Conservation (phyloP, 2,113 vertebrate species). For the Paradisaea rubra region DNA sequence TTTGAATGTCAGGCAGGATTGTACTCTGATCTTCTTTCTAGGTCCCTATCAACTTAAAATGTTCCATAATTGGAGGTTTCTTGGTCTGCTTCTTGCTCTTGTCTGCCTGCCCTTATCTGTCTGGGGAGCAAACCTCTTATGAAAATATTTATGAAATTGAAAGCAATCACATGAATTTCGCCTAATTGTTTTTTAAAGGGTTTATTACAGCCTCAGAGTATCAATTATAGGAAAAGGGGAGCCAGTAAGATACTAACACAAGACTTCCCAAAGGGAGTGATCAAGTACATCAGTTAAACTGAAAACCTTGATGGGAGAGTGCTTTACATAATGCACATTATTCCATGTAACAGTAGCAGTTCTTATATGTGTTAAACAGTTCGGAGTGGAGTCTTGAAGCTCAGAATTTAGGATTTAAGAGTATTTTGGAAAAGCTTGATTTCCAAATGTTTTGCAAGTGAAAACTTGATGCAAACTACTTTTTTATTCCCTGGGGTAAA, state of each 20-base stretch:
- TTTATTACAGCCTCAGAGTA: not conserved
- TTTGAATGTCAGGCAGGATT: not conserved
- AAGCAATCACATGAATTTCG: not conserved
- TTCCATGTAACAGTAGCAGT: not conserved
- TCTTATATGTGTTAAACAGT: not conserved
- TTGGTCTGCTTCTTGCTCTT: not conserved
- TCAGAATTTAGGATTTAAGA: not conserved
- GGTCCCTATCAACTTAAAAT: not conserved
- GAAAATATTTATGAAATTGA: not conserved
- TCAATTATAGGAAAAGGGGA: not conserved
- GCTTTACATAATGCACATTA: not conserved
- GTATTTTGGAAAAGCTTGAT: not conserved
- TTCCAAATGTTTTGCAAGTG: not conserved
- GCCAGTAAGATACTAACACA: not conserved
- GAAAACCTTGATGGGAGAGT: not conserved
- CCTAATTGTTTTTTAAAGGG: not conserved
- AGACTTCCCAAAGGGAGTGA: not conserved
- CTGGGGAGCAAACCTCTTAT: rapidly evolving
- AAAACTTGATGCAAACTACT: not conserved
- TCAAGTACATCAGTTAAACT: not conserved
- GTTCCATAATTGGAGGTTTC: not conserved
- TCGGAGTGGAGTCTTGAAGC: not conserved
- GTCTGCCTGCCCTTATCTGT: not conserved
- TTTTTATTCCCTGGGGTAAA: not conserved
- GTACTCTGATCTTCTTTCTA: not conserved